Evolutionary conservation across 1,140 invertebrate genomes (phyloP).

Genomic region (Achroia grisella): DNA sequence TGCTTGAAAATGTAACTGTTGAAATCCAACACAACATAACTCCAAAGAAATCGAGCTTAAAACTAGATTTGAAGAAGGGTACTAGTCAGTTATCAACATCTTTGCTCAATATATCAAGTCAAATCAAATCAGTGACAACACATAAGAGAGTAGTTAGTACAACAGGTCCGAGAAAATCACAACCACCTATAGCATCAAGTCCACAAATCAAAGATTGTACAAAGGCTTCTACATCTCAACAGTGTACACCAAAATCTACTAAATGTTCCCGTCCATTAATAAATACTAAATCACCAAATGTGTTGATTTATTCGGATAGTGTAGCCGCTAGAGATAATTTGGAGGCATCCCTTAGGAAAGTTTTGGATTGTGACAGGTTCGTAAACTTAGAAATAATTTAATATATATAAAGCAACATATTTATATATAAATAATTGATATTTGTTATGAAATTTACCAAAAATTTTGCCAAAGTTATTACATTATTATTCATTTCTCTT

Average conservation of each 20-base stretch:
- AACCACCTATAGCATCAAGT: slow-evolving; percentile 27
- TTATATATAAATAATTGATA: too few species aligned
- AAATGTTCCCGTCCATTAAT: slow-evolving; percentile 68
- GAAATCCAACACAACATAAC: slow-evolving; percentile 66
- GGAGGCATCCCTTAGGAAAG: slow-evolving; percentile 77
- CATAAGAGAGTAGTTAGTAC: slow-evolving; percentile 62
- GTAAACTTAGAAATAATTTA: too few species aligned
- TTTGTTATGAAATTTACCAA: too few species aligned
- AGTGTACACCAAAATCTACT: slow-evolving; percentile 47
- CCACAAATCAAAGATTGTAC: slow-evolving; percentile 23
- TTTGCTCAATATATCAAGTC: slow-evolving; percentile 64
- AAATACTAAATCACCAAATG: slow-evolving; percentile 84
- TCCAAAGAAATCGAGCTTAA: slow-evolving; percentile 62
- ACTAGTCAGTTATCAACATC: slow-evolving; percentile 55
- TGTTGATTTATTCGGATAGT: slow-evolving; percentile 89
- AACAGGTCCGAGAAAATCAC: slow-evolving; percentile 41
- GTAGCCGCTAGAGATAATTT: slow-evolving; percentile 81
- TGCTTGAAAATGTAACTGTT: slow-evolving; percentile 60
- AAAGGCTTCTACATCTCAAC: slow-evolving; percentile 31
- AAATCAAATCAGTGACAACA: slow-evolving; percentile 66
- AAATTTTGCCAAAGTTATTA: too few species aligned
- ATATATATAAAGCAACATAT: too few species aligned
- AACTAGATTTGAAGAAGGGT: slow-evolving; percentile 57
- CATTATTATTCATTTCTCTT: too few species aligned
- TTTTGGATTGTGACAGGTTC: slow-evolving; percentile 82